Evolutionary conservation across 2,888 invertebrate species (phyloP).

Genomic region (Phrixothrix hirtus): DNA sequence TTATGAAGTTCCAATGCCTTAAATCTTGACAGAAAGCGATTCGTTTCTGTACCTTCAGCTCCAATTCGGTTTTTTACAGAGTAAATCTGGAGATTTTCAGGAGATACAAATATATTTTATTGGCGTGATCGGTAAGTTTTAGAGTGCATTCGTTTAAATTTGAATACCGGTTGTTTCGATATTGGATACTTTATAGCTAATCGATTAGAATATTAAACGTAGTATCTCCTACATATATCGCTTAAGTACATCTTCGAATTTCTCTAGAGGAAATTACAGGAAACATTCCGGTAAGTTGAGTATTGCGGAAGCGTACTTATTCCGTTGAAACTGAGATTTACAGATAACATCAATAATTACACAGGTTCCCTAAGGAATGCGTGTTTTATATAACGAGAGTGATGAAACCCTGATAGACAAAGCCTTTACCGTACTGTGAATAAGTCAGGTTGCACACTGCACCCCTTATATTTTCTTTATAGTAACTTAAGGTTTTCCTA

Average conservation of each 20-base stretch:
- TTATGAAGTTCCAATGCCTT: no score
- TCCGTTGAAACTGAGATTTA: conserved; percentile 40
- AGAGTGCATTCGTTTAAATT: neutral
- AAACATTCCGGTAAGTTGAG: conserved; percentile 37
- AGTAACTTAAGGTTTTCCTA: neutral
- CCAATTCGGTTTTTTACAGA: neutral
- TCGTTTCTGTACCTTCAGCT: neutral
- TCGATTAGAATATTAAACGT: conserved; percentile 15
- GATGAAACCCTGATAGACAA: conserved; percentile 37
- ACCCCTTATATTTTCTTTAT: neutral
- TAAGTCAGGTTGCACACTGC: no score
- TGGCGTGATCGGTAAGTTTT: neutral
- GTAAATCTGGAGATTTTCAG: neutral
- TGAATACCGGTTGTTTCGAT: conserved; percentile 2
- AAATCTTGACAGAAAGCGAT: neutral
- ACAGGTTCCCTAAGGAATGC: conserved; percentile 31
- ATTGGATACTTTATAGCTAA: conserved; percentile 25
- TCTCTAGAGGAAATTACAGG: conserved; percentile 40
- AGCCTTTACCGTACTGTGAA: conserved; percentile 20
- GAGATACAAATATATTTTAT: neutral
- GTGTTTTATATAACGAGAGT: conserved; percentile 36
- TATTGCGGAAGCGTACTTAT: conserved; percentile 36
- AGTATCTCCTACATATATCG: conserved; percentile 4
- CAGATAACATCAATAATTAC: conserved; percentile 45
- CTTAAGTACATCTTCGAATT: conserved; percentile 33